Conservation (phyloP, 2,797 vertebrate genomes). For the Lacerta bilineata region DNA sequence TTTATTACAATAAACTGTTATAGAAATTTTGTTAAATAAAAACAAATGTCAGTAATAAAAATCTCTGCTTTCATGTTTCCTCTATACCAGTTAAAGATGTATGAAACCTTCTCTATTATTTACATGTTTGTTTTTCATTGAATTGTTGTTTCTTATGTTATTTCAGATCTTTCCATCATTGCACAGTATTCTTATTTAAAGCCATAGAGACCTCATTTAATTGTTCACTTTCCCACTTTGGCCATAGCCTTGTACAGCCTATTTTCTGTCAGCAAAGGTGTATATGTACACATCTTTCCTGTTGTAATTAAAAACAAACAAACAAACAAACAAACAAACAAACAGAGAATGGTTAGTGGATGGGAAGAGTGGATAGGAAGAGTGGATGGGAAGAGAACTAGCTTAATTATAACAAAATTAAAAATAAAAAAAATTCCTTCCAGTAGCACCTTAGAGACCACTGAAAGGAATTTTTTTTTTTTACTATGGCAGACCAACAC, state of each 20-base stretch:
- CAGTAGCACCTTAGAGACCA: too few relatives aligned
- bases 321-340: not conserved
- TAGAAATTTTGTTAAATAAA: too few relatives aligned
- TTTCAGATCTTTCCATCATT: not conserved
- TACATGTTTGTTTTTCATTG: not conserved
- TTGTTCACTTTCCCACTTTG: not conserved
- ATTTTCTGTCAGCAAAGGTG: not conserved
- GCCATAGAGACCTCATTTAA: not conserved
- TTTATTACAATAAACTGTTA: too few relatives aligned
- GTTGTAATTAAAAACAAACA: constrained; percentile 9
- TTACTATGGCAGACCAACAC: too few relatives aligned
- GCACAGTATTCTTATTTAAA: not conserved
- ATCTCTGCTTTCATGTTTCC: not conserved
- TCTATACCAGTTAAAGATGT: not conserved
- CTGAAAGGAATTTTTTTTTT: too few relatives aligned
- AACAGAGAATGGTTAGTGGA: not conserved
- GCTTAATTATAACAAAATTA: too few relatives aligned
- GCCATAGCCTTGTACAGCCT: not conserved
- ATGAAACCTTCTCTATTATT: not conserved
- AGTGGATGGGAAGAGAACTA: not conserved
- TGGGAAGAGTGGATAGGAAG: not conserved
- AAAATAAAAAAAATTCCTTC: too few relatives aligned
- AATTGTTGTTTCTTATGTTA: not conserved
- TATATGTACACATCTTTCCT: not conserved
- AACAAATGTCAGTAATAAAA: too few relatives aligned